These are phyloP conservation scores for Nothocercus julius DNA, from an alignment of 2,113 vertebrate genomes.

Conservation along the genomic window DNA sequence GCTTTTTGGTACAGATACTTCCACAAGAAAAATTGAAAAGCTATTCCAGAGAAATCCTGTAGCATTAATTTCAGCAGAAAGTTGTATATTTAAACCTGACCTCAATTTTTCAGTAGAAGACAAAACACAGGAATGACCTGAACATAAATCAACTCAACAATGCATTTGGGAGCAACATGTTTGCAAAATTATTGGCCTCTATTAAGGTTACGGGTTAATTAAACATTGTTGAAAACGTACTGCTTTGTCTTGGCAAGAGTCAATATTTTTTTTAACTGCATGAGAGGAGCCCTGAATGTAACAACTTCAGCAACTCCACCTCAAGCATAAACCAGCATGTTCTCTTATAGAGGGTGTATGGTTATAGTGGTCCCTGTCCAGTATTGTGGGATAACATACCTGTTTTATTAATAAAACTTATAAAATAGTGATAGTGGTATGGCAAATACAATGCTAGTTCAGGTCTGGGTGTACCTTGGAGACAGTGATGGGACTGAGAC, in stretches of 20 bases:
- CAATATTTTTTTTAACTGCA: neutral
- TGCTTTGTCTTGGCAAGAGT: neutral
- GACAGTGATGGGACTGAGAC: conserved; percentile 88
- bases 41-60: neutral
- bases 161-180: neutral
- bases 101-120: neutral
- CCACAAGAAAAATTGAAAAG: neutral
- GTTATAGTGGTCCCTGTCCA: accelerated
- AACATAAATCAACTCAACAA: neutral
- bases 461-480: conserved; percentile 85
- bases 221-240: neutral
- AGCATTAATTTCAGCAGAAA: neutral
- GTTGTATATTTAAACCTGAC: neutral
- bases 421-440: neutral
- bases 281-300: neutral
- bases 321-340: neutral
- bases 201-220: neutral
- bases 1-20: neutral
- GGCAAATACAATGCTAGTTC: neutral
- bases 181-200: neutral
- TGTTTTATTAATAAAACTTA: neutral
- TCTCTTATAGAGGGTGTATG: neutral
- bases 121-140: neutral
- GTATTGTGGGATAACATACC: neutral
- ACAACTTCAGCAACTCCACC: neutral